Evolutionary conservation across 2,888 invertebrate genomes (phyloP).

Genomic region (Dicyrtomina minuta): DNA sequence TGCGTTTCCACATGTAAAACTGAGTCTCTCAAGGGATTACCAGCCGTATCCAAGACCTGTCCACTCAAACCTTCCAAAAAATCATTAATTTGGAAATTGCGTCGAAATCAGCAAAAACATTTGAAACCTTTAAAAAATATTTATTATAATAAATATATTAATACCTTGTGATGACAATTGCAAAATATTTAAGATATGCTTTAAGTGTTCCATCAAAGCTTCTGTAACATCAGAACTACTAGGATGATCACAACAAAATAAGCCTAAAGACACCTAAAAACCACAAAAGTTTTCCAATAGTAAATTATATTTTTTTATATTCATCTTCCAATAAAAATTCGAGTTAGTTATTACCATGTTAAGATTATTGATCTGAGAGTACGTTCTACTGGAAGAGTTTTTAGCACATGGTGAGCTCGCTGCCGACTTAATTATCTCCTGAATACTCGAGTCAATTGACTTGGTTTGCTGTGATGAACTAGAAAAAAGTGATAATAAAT

Average conservation of each 20-base stretch:
- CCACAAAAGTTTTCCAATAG: neutral
- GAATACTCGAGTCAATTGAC: constrained; percentile 11
- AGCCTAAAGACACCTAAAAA: constrained; percentile 44
- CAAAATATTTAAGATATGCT: constrained; percentile 44
- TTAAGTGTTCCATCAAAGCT: constrained; percentile 43
- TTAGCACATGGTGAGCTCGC: neutral
- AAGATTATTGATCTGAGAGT: constrained; percentile 2
- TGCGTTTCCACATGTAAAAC: constrained; percentile 67
- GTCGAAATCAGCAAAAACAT: neutral
- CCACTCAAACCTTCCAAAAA: constrained; percentile 67
- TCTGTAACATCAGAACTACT: constrained; percentile 39
- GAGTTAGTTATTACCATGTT: constrained; percentile 16
- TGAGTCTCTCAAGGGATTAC: constrained; percentile 70
- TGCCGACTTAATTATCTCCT: constrained; percentile 12
- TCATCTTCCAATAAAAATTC: neutral
- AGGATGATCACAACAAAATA: constrained; percentile 50
- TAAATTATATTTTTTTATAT: neutral
- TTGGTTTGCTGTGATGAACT: neutral
- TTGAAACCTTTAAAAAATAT: neutral
- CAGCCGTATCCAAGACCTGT: constrained; percentile 66
- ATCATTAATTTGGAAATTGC: too few relatives aligned
- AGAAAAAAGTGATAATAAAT: neutral
- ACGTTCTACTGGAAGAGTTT: neutral
- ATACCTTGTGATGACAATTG: constrained; percentile 47
- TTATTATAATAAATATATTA: too few relatives aligned